Percentiles rank a stretch among this genome's conserved stretches.
These are phyloP conservation scores for Mirza zaza DNA, from an alignment of 2,113 vertebrate genomes.

Conservation along the genomic window DNA sequence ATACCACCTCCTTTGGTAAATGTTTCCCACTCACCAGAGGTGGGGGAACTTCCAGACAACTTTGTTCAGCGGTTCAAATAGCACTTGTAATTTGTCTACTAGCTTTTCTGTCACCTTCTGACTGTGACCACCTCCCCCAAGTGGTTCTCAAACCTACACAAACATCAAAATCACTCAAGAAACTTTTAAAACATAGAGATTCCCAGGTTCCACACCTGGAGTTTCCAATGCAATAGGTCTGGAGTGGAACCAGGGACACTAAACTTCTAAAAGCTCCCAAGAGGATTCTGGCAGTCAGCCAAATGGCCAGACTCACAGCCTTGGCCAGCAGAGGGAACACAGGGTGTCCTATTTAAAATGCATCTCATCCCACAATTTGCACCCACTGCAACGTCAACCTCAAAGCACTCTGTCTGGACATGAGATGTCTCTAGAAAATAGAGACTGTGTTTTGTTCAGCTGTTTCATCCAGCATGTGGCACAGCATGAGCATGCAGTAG, in stretches of 20 bases:
- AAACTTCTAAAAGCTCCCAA: not conserved
- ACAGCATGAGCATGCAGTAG: fast-evolving
- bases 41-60: not conserved
- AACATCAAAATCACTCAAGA: not conserved
- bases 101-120: not conserved
- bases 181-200: not conserved
- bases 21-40: not conserved
- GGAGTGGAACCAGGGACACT: not conserved
- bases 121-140: too few relatives aligned
- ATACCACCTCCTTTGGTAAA: not conserved
- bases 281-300: not conserved
- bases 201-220: not conserved
- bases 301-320: too few relatives aligned
- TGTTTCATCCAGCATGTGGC: not conserved
- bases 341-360: too few relatives aligned
- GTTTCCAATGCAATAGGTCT: not conserved
- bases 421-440: too few relatives aligned
- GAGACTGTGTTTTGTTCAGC: not conserved
- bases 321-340: too few relatives aligned
- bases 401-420: not conserved
- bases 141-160: not conserved
- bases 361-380: not conserved
- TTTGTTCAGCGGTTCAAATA: not conserved
- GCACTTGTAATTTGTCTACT: not conserved
- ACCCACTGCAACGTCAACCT: not conserved